These are phyloP conservation scores for Xylota segnis DNA, from an alignment of 2,888 invertebrate species.

Conservation along the genomic window DNA sequence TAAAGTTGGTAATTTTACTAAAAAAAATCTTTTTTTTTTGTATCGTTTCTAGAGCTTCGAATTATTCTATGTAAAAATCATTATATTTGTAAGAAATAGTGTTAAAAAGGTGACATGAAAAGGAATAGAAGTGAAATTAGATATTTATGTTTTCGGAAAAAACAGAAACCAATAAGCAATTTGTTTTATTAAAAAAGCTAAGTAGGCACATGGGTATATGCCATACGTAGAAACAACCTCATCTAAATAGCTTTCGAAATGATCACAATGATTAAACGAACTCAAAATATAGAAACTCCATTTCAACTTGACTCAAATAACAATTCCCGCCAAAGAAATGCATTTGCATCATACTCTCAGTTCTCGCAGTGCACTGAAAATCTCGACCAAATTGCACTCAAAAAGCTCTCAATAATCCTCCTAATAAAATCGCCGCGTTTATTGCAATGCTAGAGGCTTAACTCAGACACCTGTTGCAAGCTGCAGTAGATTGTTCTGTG, in stretches of 20 bases:
- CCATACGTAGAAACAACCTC: too few species aligned
- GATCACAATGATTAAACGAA: not conserved
- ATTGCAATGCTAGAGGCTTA: slow-evolving; percentile 7
- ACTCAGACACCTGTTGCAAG: slow-evolving; percentile 45
- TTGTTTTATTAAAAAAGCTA: too few species aligned
- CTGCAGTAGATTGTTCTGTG: not conserved
- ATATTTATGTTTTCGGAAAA: too few species aligned
- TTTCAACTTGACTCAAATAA: slow-evolving; percentile 3
- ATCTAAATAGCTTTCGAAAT: not conserved
- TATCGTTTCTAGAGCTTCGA: too few species aligned
- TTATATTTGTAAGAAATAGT: too few species aligned
- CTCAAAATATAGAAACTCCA: not conserved
- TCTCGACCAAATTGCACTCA: slow-evolving; percentile 42
- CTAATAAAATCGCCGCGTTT: slow-evolving; percentile 13
- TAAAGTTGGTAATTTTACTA: too few species aligned
- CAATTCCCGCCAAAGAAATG: slow-evolving; percentile 19
- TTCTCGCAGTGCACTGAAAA: slow-evolving; percentile 3
- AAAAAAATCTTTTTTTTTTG: too few species aligned
- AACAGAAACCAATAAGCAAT: too few species aligned
- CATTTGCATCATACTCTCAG: not conserved
- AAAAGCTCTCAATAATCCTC: slow-evolving; percentile 24
- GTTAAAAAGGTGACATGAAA: too few species aligned
- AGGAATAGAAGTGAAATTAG: too few species aligned
- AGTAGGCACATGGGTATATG: too few species aligned
- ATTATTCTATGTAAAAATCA: too few species aligned